Base-by-base conservation (phyloP, 2,113 vertebrate genomes). In the Gallinago undulata region DNA sequence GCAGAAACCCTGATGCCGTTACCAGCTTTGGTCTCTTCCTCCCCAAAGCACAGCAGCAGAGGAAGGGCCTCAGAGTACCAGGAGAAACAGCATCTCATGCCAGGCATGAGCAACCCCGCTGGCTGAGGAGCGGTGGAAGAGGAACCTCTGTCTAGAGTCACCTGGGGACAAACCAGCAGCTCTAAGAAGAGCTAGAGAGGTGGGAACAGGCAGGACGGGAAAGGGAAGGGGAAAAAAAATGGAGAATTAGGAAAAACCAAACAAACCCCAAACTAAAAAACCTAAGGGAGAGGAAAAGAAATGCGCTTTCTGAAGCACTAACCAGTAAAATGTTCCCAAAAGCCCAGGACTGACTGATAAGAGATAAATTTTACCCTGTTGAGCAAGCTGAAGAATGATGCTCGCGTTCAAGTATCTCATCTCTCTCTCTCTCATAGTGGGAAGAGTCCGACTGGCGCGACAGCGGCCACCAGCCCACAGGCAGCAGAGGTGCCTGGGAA, bases 11-110 rank as follows among this genome's bases (percentile, higher is more conserved):
- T 84, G 92, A 55, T n/a, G 87, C 84, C 41, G 13, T 78, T 21
- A 68, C 62, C 72, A 84, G 69, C 90, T 94, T 93, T 79, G 84
- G 90, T 69, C 87, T 95, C 94, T 70, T 95, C 95, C 89, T 88
- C 78, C 77, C 87, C 75, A 56, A 73, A 94, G 90, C 89, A 47
- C 87, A 83, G 89, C 79, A 89, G 93, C 89, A 51, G 87, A 85
- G 87, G 93, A 93, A 94, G 80, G 48, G 68, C 83, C 72, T 74
- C 90, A 45, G 82, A 28, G 84, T 89, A 68, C 48, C 70, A 68
- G 88, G 51, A 88, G 75, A 62, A 90, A 35, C 0, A 1, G 50
- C 33, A 35, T 19, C 87, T 72, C 12, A 19, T 6, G 47, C 68
- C 19, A 13, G 3, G 33, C 48, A 27, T 30, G 22, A 66, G 59